Base-by-base conservation (phyloP, 2,888 invertebrate genomes). In the Scaptomyza polygonia region DNA sequence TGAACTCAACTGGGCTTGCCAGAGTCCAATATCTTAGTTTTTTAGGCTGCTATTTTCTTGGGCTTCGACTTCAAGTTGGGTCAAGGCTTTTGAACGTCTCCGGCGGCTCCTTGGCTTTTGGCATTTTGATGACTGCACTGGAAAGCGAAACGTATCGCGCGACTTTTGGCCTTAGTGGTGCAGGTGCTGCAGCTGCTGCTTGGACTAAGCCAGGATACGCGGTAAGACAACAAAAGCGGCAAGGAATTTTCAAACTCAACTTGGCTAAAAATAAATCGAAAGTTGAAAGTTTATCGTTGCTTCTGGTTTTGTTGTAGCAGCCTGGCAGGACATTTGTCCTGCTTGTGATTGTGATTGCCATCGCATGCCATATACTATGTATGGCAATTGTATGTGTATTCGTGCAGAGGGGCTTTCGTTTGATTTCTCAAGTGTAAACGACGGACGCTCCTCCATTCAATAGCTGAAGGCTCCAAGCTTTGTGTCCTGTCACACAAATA, bases 351-450 rank as follows among this genome's bases (percentile, higher is more conserved):
- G 21, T 62, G 77, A 75, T 71, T 75, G 75, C 73, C 65, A 64
- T 55, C 55, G 52, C 25, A 53, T 44, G 65, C 59, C 64, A 57
- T 66, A 72, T 66, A 61, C 36, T 36, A 14, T 36, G 8, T 8
- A 36, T 8, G 8, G 6, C 14, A n/a, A 34, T 36, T 14, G 7
- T 71, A 61, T 42, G 16, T 21, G 40, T 32, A 8, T 49, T 34
- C 39, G 72, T 56, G 65, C 30, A 42, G 66, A 71, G 68, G 65
- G 79, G 68, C 64, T 82, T 86, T 72, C 67, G 71, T 88, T 82
- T 82, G 82, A 82, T 82, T 82, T 82, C 88, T 83, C 82, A 83
- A 80, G 82, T 88, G 82, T 86, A 82, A 82, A 83, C 83, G 72
- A 54, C 47, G 57, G 5, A 39, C 39, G 14, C 7, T 65, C 58